phyloP scores from a whole-genome alignment of 2,888 invertebrate genomes.

The Steinernema scapterisci region DNA sequence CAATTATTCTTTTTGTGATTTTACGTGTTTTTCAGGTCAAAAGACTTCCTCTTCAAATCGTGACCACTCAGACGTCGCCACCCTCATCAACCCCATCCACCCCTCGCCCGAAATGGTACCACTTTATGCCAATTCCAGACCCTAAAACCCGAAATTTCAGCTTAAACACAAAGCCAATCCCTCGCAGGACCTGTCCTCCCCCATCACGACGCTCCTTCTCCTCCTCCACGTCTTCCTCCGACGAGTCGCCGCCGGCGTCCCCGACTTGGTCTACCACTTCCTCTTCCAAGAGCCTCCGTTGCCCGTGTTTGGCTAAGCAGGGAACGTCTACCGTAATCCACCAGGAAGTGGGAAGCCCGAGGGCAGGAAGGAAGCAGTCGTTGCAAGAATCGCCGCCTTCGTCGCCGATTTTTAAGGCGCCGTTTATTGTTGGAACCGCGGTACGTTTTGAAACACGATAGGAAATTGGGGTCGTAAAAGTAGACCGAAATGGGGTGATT shows the following conservation, averaged over 20 bases:
- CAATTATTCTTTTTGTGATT: neutral
- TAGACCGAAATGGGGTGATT: neutral
- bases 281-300: neutral
- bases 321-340: neutral
- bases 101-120: constrained; percentile 2
- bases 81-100: neutral
- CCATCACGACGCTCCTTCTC: neutral
- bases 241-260: constrained; percentile 19
- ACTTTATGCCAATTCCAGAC: neutral
- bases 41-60: neutral
- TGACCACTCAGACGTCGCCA: constrained; percentile 7
- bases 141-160: neutral
- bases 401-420: constrained; percentile 15
- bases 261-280: constrained; percentile 17
- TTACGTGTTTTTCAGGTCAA: constrained; percentile 1
- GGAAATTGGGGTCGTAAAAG: neutral
- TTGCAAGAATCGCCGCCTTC: neutral
- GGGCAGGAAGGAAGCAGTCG: neutral
- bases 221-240: constrained; percentile 6
- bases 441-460: neutral
- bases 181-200: neutral
- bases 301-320: constrained; percentile 21
- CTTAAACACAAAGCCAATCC: neutral
- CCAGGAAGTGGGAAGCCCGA: neutral
- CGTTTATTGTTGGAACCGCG: constrained; percentile 19